Percentiles rank a stretch among this genome's conserved stretches.
These are phyloP conservation scores for Heliothis subflexa DNA, from an alignment of 1,140 invertebrate species.

Conservation along the genomic window DNA sequence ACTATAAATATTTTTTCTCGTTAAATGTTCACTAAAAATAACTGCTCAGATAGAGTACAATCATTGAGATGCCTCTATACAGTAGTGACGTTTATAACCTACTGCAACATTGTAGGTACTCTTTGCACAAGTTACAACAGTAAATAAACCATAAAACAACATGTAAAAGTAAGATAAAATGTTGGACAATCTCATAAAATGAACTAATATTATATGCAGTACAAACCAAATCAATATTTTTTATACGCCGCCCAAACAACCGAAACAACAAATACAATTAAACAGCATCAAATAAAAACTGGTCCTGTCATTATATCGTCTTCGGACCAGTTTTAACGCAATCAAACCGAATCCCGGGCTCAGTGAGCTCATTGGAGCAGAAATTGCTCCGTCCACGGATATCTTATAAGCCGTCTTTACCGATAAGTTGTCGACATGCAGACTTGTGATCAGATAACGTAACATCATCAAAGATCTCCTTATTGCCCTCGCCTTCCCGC, in stretches of 20 bases:
- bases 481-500: slow-evolving; percentile 51
- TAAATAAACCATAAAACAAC: not conserved
- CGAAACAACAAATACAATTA: slow-evolving; percentile 36
- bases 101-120: not conserved
- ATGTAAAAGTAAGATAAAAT: not conserved
- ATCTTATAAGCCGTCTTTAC: slow-evolving; percentile 58
- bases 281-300: slow-evolving; percentile 25
- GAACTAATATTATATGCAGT: not conserved
- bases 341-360: slow-evolving; percentile 55
- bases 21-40: not conserved
- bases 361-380: slow-evolving; percentile 57
- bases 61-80: not conserved
- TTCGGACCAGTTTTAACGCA: slow-evolving; percentile 55
- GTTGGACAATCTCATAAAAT: not conserved
- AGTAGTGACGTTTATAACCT: not conserved
- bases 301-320: not conserved
- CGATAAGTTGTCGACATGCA: slow-evolving; percentile 66
- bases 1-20: too few species aligned
- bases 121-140: not conserved
- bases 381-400: slow-evolving; percentile 57
- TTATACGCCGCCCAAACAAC: not conserved
- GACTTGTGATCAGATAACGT: slow-evolving; percentile 65
- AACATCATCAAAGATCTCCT: slow-evolving; percentile 29
- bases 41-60: not conserved
- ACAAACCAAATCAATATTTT: not conserved